Evolutionary conservation across 2,888 invertebrate genomes (phyloP), one percentile per base, ranked within the genome.

Genomic region (Pyrrhosoma nymphula): DNA sequence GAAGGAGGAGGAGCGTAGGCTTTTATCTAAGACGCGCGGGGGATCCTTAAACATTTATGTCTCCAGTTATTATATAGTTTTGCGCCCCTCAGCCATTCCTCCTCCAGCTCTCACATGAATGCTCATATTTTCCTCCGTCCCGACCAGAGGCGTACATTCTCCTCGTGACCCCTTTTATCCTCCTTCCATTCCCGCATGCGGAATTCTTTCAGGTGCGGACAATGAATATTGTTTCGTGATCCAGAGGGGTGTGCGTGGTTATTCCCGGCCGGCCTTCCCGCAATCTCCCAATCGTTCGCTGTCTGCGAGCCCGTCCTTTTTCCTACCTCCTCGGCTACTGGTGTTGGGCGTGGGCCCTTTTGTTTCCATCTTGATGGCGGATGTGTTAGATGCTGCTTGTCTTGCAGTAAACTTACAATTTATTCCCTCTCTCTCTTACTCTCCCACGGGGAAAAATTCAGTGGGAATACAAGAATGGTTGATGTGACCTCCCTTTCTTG

Each of bases 191-290:
- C 89, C 55, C 55, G 55, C 16, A 47, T 26, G n/a, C 20, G 55
- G 89, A 56, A 55, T 47, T 89, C n/a, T 47, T 89, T 56, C 55
- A 56, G 56, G 35, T 89, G 89, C 89, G 89, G 47, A 89, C 89
- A 89, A 60, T 60, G 91, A 91, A 91, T 69, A 93, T 93, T 93
- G 93, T 93, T 93, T 47, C 93, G 93, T 93, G 93, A 93, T 93
- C 93, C 56, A 47, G 47, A 89, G n/a, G 89, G 89, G 56, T 89
- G 89, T 89, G 55, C 26, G 82, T 82, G n/a, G 82, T 82, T 82
- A 82, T 82, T 82, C 35, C 82, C 60, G 60, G 82, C 82, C 16
- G 82, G 14, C 82, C 82, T 56, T 55, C n/a, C 18, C 55, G 56
- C 56, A 47, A 89, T 47, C 89, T 56, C 55, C n/a, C 55, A 55